Base-by-base conservation (phyloP, 2,888 invertebrate genomes). In the Crioceris asparagi region DNA sequence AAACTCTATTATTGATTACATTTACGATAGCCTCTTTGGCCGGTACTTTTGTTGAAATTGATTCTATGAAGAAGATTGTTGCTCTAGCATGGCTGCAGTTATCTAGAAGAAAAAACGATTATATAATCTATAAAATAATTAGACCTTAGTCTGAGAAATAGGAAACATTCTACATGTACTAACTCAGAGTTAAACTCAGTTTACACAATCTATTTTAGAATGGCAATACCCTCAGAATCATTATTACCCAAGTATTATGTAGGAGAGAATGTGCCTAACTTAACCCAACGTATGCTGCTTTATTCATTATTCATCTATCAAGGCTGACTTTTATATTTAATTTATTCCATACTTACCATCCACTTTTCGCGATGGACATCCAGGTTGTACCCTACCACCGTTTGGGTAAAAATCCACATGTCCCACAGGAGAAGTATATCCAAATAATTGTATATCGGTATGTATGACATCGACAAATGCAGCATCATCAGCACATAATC, bases 331-430 rank as follows among this genome's bases (percentile, higher is more conserved):
- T 3, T 4, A 23, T 21, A 15, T 10, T 5, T 25, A 7, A 21
- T 21, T 21, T 21, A 10, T 10, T 6, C 6, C 21, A 17, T 29
- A 35, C 40, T 39, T 49, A 57, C 56, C 53, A 40, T 54, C 50
- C 15, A 35, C 36, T 34, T 45, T 27, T 10, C 43, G 35, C 7
- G 44, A 7, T 23, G 52, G 50, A 55, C 82, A 82, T 1, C 82
- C 82, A 0, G 82, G 82, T 52, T 84, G 84, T 1, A 77, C 66
- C 23, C 49, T 60, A 0, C 83, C 84, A 14, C 71, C 72, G 55
- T 84, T 83, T 0, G 83, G 82, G 62, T 79, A 84, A 55, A 81
- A 83, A 59, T 84, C 84, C 0, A 67, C 77, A 54, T 81, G 74
- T 1, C 84, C 84, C n/a, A 79, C 67, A 6, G 79, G 70, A 27